Evolutionary conservation across 1,140 invertebrate genomes (phyloP), one percentile per base, ranked within the genome.

Genomic region (Bombus balteatus): DNA sequence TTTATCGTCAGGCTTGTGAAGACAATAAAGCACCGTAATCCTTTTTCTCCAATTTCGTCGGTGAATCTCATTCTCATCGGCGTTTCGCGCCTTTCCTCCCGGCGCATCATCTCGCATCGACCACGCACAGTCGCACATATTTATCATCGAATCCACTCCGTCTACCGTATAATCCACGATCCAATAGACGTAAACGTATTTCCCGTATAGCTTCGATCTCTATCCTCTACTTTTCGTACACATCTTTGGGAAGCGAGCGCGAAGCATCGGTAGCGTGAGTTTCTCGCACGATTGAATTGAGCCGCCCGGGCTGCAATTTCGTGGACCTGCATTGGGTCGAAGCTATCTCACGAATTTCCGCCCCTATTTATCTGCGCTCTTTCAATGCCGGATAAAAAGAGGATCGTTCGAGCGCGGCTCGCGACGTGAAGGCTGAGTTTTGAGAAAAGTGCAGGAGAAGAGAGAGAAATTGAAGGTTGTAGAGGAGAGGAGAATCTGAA

Each of bases 61-160:
- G 47, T 59, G 32, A 76, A 37, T 66, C 73, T 62, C 43, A 32
- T 57, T 37, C 47, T 78, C 25, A 71, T n/a, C 22, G 32, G 15
- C 15, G 68, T 47, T 57, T 32, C 65, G 43, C 41, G 15, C 22
- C 76, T 37, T 65, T 81, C 79, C 65, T 13, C 34, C 70, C 34
- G 37, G 22, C 72, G 39, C 53, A 39, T 62, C 77, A 32, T 57
- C 37, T 18, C 39, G 41, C 85, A 81, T 74, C 73, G 80, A 41
- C 53, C 43, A 66, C 81, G 9, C 74, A 66, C 81, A 80, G 59
- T 57, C 66, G 65, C 74, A 77, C 74, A 87, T 87, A 87, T 84
- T 90, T 90, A 90, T 90, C 89, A 88, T 85, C 88, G 79, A 85
- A 90, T 90, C 89, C 80, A 79, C 71, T 81, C 81, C 88, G 71